Evolutionary conservation across 1,140 invertebrate species (phyloP).

Genomic region (Uloborus diversus): DNA sequence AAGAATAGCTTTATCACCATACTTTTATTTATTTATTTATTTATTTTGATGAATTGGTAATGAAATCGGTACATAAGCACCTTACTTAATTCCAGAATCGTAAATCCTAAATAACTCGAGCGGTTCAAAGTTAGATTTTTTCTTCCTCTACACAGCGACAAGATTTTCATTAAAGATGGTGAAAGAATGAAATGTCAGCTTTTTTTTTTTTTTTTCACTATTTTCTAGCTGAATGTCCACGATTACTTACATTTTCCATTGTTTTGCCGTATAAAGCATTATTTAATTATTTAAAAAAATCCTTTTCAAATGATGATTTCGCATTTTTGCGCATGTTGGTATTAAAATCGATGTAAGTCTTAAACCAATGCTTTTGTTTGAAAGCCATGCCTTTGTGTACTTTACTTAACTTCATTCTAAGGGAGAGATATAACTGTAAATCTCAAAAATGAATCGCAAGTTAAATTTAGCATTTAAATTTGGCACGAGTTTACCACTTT

Average conservation of each 20-base stretch:
- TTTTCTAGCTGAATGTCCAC: neutral
- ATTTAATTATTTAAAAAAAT: conserved; percentile 5
- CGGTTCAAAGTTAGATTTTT: neutral
- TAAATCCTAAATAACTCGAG: neutral
- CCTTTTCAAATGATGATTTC: conserved; percentile 59
- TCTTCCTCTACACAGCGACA: neutral
- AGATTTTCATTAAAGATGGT: conserved; percentile 34
- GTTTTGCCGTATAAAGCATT: conserved; percentile 13
- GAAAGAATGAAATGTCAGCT: conserved; percentile 59
- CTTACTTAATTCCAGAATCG: conserved; percentile 54
- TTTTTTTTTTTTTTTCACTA: neutral
- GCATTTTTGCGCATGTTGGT: conserved; percentile 61
- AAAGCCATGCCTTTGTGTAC: conserved; percentile 59
- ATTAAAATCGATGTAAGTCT: conserved; percentile 62
- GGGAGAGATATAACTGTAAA: conserved; percentile 66
- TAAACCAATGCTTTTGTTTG: conserved; percentile 5
- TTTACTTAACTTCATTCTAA: conserved; percentile 62
- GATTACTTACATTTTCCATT: neutral
- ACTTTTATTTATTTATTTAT: conserved; percentile 45
- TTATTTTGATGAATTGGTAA: too few species aligned
- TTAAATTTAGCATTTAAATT: conserved; percentile 59
- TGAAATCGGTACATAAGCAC: conserved; percentile 61
- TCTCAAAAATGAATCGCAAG: conserved; percentile 68
- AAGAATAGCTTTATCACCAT: neutral
- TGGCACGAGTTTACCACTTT: conserved; percentile 11